Conservation (phyloP, 1,140 invertebrate genomes). For the Sminthurides bifidus region DNA sequence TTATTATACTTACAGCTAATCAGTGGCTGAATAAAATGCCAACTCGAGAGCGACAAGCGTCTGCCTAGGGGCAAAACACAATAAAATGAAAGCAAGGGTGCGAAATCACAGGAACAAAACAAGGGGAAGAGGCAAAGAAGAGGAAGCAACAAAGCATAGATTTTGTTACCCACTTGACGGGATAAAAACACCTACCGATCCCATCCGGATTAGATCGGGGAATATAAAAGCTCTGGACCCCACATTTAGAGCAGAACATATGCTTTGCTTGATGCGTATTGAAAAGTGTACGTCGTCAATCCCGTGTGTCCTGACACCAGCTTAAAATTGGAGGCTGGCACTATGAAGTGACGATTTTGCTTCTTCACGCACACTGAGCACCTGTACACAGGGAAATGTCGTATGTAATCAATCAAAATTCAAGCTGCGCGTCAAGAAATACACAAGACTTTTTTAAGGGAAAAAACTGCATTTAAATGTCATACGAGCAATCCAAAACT, state of each 20-base stretch:
- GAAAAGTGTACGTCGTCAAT: conserved; percentile 44
- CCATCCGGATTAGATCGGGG: conserved; percentile 44
- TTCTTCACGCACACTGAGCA: conserved; percentile 45
- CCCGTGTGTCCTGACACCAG: conserved; percentile 40
- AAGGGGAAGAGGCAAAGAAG: neutral
- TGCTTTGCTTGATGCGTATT: conserved; percentile 44
- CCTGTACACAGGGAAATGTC: conserved; percentile 34
- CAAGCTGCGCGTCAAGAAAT: neutral
- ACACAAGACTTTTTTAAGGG: neutral
- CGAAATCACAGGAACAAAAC: neutral
- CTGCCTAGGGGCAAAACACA: too few relatives aligned
- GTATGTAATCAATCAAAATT: neutral
- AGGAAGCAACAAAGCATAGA: neutral
- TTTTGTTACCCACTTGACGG: neutral
- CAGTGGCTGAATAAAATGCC: too few relatives aligned
- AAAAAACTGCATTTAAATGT: neutral
- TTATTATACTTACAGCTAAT: too few relatives aligned
- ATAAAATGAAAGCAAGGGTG: too few relatives aligned
- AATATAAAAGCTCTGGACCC: conserved; percentile 45
- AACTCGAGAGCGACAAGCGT: too few relatives aligned
- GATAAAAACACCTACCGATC: conserved; percentile 35
- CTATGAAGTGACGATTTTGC: conserved; percentile 42
- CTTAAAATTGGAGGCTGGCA: conserved; percentile 39
- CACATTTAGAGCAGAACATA: conserved; percentile 44
- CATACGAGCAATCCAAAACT: conserved; percentile 42